Conservation (phyloP, 1,140 invertebrate genomes). For the Diploscapter pachys region DNA sequence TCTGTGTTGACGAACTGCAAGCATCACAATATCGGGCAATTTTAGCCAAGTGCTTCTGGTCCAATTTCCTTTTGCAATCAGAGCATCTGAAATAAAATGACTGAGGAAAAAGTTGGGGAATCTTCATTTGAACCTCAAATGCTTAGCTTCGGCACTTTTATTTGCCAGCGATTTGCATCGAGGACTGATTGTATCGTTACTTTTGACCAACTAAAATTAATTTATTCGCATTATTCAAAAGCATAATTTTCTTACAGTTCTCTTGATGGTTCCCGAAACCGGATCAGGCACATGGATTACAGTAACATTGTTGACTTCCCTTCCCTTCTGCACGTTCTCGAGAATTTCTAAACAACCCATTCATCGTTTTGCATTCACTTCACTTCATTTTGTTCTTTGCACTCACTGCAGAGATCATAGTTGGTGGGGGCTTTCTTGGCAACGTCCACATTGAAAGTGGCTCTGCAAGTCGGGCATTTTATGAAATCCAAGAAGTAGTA, state of each 20-base stretch:
- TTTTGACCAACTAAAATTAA: background rate
- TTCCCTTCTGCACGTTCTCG: conserved; percentile 30
- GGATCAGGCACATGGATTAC: conserved; percentile 36
- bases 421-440: conserved; percentile 46
- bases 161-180: background rate
- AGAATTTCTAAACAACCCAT: conserved; percentile 40
- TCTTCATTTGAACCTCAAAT: background rate
- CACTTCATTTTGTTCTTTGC: background rate
- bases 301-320: conserved; percentile 47
- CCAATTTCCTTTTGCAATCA: conserved; percentile 28
- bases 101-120: background rate
- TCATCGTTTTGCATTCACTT: background rate
- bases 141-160: conserved; percentile 1
- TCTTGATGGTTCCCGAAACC: background rate
- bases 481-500: conserved; percentile 51
- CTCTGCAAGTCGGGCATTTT: conserved; percentile 43
- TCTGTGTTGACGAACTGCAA: conserved; percentile 22
- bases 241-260: background rate
- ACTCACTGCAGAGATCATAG: conserved; percentile 52
- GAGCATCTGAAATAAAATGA: conserved; percentile 15
- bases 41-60: conserved; percentile 24
- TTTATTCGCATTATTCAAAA: no score
- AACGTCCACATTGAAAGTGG: conserved; percentile 29
- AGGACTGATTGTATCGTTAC: background rate
- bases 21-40: conserved; percentile 26